These are phyloP conservation scores for Coenonympha glycerion DNA, from an alignment of 2,888 invertebrate species.

Conservation along the genomic window DNA sequence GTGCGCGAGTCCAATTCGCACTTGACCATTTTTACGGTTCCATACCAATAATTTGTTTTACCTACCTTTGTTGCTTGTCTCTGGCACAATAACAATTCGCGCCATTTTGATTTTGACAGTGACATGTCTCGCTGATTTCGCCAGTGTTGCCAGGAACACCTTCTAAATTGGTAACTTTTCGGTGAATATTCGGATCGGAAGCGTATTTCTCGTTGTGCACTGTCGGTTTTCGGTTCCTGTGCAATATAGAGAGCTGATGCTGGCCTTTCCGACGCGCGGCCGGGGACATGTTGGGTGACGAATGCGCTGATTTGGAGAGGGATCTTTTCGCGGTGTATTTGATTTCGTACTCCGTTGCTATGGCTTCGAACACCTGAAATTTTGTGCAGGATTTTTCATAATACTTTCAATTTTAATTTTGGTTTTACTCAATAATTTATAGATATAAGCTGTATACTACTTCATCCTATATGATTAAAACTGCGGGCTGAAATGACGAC, in stretches of 20 bases:
- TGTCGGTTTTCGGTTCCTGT: conserved; percentile 44
- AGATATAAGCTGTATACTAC: too few relatives aligned
- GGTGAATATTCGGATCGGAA: conserved; percentile 60
- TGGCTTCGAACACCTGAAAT: conserved; percentile 65
- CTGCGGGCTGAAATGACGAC: too few relatives aligned
- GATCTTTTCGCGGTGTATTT: conserved; percentile 32
- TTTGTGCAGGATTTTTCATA: neutral
- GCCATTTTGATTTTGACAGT: conserved; percentile 20
- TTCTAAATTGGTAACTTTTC: conserved; percentile 30
- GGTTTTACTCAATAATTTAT: too few relatives aligned
- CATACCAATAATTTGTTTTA: too few relatives aligned
- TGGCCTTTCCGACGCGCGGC: conserved; percentile 48
- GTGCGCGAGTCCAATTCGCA: too few relatives aligned
- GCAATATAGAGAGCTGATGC: conserved; percentile 62
- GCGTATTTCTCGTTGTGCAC: conserved; percentile 51
- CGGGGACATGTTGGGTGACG: conserved; percentile 53
- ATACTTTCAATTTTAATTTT: too few relatives aligned
- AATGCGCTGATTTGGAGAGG: conserved; percentile 45
- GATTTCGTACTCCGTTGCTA: conserved; percentile 64
- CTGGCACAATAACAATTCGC: conserved; percentile 10
- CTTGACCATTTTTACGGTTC: too few relatives aligned
- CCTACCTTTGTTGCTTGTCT: conserved; percentile 24
- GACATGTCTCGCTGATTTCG: conserved; percentile 6
- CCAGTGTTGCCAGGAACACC: conserved; percentile 38
- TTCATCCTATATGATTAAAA: too few relatives aligned